Conservation (phyloP, 1,140 invertebrate species). For the Latrodectus geometricus region DNA sequence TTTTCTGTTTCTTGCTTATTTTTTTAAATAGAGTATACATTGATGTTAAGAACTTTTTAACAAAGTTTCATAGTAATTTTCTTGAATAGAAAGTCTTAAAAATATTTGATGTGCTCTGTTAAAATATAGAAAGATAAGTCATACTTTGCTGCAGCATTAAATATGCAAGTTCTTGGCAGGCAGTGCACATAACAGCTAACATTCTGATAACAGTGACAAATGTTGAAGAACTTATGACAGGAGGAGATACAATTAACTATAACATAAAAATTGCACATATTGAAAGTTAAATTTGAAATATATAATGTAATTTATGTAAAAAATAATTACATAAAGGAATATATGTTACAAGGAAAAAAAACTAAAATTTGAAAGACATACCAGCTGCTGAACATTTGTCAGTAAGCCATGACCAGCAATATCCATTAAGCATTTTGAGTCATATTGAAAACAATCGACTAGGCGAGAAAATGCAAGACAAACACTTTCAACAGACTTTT, state of each 20-base stretch:
- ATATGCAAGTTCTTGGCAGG: slow-evolving; percentile 92
- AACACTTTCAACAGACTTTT: slow-evolving; percentile 97
- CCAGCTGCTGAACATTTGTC: slow-evolving; percentile 91
- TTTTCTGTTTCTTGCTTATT: neutral
- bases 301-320: neutral
- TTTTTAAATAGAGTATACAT: neutral
- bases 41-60: neutral
- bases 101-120: too few relatives aligned
- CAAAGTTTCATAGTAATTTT: neutral
- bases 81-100: too few relatives aligned
- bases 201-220: slow-evolving; percentile 96
- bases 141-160: slow-evolving; percentile 86
- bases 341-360: neutral
- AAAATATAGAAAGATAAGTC: slow-evolving; percentile 56
- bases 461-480: slow-evolving; percentile 92
- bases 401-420: slow-evolving; percentile 93
- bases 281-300: slow-evolving; percentile 3
- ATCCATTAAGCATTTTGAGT: slow-evolving; percentile 89
- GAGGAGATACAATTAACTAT: slow-evolving; percentile 89
- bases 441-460: slow-evolving; percentile 95
- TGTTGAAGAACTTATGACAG: slow-evolving; percentile 90
- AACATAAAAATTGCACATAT: slow-evolving; percentile 8
- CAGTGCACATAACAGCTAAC: slow-evolving; percentile 93
- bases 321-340: neutral
- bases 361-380: slow-evolving; percentile 67